These are phyloP conservation scores for Limnodromus scolopaceus DNA, from an alignment of 2,797 vertebrate genomes.

Conservation along the genomic window DNA sequence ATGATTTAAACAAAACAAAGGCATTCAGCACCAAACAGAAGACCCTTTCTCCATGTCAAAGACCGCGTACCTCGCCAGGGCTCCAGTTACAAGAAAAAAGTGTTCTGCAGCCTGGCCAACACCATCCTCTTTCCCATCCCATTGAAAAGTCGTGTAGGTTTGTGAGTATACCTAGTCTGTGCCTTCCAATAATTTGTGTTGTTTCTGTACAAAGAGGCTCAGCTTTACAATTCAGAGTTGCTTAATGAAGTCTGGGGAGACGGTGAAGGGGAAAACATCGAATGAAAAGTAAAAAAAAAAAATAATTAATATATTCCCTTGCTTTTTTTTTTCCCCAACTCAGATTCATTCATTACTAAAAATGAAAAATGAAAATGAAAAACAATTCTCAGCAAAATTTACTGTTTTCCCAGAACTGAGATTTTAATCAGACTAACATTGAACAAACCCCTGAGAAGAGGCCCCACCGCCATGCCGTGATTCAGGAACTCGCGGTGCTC, in stretches of 20 bases:
- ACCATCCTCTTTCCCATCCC: neutral
- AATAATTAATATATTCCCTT: neutral
- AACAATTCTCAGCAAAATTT: neutral
- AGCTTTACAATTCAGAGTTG: neutral
- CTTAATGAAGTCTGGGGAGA: neutral
- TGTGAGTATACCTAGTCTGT: neutral
- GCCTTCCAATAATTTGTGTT: neutral
- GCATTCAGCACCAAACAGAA: conserved; percentile 5
- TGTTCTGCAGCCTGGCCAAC: neutral
- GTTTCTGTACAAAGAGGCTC: neutral
- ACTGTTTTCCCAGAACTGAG: neutral
- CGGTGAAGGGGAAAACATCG: neutral
- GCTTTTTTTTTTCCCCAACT: accelerated
- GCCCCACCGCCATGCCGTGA: neutral
- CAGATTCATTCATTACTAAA: neutral
- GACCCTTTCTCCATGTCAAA: neutral
- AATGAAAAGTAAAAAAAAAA: neutral
- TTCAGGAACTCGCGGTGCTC: accelerated
- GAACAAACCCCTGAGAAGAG: neutral
- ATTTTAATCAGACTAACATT: neutral
- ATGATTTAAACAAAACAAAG: conserved; percentile 17
- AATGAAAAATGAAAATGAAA: neutral
- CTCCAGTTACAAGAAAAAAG: neutral
- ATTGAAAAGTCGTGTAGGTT: neutral
- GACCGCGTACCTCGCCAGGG: neutral